These are phyloP conservation scores for Drosophila putrida DNA, from an alignment of 2,888 invertebrate genomes.

Conservation along the genomic window DNA sequence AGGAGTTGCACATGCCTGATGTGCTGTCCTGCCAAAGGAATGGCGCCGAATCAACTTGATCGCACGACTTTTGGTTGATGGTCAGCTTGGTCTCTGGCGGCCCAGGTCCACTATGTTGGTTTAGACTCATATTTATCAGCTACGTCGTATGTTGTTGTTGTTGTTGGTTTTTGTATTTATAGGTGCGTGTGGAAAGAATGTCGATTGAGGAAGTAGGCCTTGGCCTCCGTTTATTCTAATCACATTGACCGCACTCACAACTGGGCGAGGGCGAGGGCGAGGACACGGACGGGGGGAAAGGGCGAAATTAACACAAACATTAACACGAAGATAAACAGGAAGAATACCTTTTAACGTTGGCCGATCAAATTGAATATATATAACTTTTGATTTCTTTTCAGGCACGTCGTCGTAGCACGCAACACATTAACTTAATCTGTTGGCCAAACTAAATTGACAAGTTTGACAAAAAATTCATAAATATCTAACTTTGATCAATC, in stretches of 20 bases:
- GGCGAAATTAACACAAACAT: not conserved
- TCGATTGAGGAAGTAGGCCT: slow-evolving; percentile 26
- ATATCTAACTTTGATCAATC: slow-evolving; percentile 6
- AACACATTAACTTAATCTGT: slow-evolving; percentile 38
- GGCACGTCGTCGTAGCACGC: slow-evolving; percentile 45
- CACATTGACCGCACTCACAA: slow-evolving; percentile 21
- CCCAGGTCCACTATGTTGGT: slow-evolving; percentile 85
- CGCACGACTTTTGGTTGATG: slow-evolving; percentile 31
- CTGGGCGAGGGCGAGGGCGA: not conserved
- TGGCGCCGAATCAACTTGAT: slow-evolving; percentile 63
- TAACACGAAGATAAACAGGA: slow-evolving; percentile 20
- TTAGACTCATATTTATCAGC: slow-evolving; percentile 85
- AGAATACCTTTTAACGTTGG: not conserved
- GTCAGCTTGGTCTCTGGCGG: slow-evolving; percentile 71
- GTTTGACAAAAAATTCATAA: slow-evolving; percentile 25
- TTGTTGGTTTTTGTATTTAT: slow-evolving; percentile 14
- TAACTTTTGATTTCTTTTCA: slow-evolving; percentile 6
- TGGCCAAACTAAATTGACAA: slow-evolving; percentile 49
- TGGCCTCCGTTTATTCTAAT: slow-evolving; percentile 6
- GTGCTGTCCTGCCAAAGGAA: slow-evolving; percentile 51
- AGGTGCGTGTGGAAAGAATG: slow-evolving; percentile 17
- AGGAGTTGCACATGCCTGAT: slow-evolving; percentile 52
- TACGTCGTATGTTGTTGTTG: slow-evolving; percentile 65
- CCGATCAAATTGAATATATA: slow-evolving; percentile 2
- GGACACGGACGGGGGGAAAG: too few species aligned